Evolutionary conservation across 2,888 invertebrate genomes (phyloP).

Genomic region (Tetragonisca angustula): DNA sequence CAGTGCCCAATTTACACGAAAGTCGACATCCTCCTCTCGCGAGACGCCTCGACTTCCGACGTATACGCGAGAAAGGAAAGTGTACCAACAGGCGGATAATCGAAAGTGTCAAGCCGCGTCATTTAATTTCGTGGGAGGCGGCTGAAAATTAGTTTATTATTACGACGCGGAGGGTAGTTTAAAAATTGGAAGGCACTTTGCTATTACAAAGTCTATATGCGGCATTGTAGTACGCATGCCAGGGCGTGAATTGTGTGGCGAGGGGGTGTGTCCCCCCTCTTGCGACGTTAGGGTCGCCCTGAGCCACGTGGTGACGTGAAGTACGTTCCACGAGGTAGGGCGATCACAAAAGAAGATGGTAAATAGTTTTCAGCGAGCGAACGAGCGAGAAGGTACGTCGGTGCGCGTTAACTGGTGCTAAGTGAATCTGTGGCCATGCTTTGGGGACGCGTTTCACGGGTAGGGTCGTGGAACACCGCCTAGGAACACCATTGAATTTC

Average conservation of each 20-base stretch:
- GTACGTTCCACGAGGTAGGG: conserved; percentile 60
- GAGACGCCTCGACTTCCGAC: neutral
- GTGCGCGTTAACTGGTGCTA: conserved; percentile 78
- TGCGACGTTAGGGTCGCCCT: conserved; percentile 69
- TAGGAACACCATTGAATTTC: conserved; percentile 69
- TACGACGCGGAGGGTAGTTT: conserved; percentile 46
- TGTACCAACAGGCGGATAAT: too few species aligned
- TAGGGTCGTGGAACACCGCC: conserved; percentile 65
- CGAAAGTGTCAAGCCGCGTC: neutral
- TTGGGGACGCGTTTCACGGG: conserved; percentile 68
- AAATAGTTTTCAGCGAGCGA: conserved; percentile 58
- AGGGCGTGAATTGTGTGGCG: conserved; percentile 76
- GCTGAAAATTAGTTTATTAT: conserved; percentile 58
- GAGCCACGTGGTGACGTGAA: conserved; percentile 75
- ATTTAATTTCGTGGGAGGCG: conserved; percentile 12
- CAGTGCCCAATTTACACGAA: too few species aligned
- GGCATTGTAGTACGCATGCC: conserved; percentile 66
- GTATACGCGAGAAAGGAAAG: neutral
- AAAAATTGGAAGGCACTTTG: conserved; percentile 70
- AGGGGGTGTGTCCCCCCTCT: conserved; percentile 76
- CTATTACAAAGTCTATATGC: conserved; percentile 65
- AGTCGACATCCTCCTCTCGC: too few species aligned
- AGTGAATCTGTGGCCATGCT: conserved; percentile 79
- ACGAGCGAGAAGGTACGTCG: conserved; percentile 36
- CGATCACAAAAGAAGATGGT: conserved; percentile 46